Conservation (phyloP, 2,797 vertebrate genomes). For the Anguilla marmorata region DNA sequence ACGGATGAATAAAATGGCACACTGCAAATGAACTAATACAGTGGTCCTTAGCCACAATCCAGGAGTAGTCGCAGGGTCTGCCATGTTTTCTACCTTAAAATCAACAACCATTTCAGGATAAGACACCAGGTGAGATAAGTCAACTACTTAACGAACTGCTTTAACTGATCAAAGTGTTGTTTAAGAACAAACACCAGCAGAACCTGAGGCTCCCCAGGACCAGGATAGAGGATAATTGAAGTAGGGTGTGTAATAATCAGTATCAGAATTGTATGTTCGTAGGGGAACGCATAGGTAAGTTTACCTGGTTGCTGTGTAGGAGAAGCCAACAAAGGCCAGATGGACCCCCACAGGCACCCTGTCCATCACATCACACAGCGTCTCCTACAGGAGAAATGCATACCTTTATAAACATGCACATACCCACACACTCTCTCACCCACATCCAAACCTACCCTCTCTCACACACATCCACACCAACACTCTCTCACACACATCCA, state of each 20-base stretch:
- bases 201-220: neutral
- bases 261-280: neutral
- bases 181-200: too few relatives aligned
- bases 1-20: too few relatives aligned
- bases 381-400: conserved; percentile 56
- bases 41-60: too few relatives aligned
- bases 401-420: neutral
- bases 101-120: too few relatives aligned
- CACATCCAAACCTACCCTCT: conserved; percentile 31
- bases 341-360: conserved; percentile 62
- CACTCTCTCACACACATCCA: neutral
- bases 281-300: neutral
- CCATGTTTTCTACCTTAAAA: too few relatives aligned
- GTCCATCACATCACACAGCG: conserved; percentile 58
- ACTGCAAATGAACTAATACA: too few relatives aligned
- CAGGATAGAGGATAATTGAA: too few relatives aligned
- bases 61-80: too few relatives aligned
- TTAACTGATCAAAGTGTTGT: too few relatives aligned
- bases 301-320: conserved; percentile 69
- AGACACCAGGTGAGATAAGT: too few relatives aligned
- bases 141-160: too few relatives aligned
- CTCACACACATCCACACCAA: neutral
- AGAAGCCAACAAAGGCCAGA: conserved; percentile 73
- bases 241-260: neutral
- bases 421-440: neutral